Evolutionary conservation across 2,797 vertebrate genomes (phyloP).

Genomic region (Trachurus trachurus): DNA sequence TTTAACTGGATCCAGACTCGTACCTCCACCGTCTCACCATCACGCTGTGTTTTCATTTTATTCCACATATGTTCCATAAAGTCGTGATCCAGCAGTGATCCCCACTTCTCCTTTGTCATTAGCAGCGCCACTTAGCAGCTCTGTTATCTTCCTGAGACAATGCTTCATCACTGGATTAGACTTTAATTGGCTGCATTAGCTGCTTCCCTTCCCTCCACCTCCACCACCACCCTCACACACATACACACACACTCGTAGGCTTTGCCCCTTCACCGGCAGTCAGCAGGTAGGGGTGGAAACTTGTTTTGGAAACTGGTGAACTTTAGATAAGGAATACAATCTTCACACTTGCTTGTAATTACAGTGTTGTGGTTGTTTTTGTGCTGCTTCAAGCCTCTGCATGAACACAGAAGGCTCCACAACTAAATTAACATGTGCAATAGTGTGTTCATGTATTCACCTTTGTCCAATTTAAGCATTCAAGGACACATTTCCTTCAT

Average conservation of each 20-base stretch:
- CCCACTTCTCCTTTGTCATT: slow-evolving; percentile 78
- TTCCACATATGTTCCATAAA: background rate
- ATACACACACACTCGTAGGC: background rate
- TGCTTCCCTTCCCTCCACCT: slow-evolving; percentile 74
- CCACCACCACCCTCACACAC: slow-evolving; percentile 46
- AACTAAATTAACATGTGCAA: background rate
- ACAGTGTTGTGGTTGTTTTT: slow-evolving; percentile 18
- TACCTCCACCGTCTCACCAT: background rate
- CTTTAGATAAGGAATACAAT: slow-evolving; percentile 22
- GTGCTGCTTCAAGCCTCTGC: background rate
- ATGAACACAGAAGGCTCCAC: background rate
- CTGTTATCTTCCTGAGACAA: slow-evolving; percentile 86
- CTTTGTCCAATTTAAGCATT: background rate
- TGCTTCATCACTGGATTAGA: slow-evolving; percentile 90
- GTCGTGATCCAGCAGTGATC: slow-evolving; percentile 35
- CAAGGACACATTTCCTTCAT: background rate
- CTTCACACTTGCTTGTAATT: slow-evolving; percentile 32
- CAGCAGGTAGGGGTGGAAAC: slow-evolving; percentile 38
- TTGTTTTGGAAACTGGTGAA: slow-evolving; percentile 48
- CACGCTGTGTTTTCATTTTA: background rate
- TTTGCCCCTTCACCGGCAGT: slow-evolving; percentile 6
- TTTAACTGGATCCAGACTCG: background rate
- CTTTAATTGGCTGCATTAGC: slow-evolving; percentile 87
- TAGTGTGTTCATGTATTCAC: background rate
- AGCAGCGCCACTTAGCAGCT: slow-evolving; percentile 82